Conservation (phyloP, 2,888 invertebrate genomes). For the Thymelicus lineola region DNA sequence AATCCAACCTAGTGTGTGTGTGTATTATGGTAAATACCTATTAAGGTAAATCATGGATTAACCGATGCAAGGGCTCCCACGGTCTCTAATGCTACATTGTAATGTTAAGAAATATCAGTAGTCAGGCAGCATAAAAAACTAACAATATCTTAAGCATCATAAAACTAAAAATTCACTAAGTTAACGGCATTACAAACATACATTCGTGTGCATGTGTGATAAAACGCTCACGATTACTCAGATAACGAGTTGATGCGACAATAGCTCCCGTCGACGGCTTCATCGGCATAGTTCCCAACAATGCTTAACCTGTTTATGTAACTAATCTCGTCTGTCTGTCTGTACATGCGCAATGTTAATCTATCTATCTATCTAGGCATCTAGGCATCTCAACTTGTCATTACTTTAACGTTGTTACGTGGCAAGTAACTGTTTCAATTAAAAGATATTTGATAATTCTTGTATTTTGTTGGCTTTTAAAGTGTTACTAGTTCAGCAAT, state of each 20-base stretch:
- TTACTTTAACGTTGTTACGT: conserved; percentile 4
- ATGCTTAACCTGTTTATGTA: conserved; percentile 53
- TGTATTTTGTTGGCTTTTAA: no score
- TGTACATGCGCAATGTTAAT: conserved; percentile 37
- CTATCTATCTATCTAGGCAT: conserved; percentile 41
- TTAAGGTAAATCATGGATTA: no score
- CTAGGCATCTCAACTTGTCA: conserved; percentile 38
- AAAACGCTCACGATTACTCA: conserved; percentile 45
- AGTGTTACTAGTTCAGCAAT: no score
- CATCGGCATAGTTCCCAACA: conserved; percentile 57
- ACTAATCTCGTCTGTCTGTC: conserved; percentile 40
- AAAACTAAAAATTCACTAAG: conserved; percentile 41
- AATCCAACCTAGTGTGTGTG: no score
- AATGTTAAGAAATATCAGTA: no score
- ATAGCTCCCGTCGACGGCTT: conserved; percentile 53
- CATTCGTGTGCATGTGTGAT: conserved; percentile 46
- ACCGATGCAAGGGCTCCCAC: no score
- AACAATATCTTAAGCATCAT: not conserved
- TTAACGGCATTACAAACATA: conserved; percentile 36
- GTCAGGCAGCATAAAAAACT: no score
- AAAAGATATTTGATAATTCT: not conserved
- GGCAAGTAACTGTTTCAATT: not conserved
- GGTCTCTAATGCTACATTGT: no score
- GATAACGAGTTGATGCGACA: conserved; percentile 52
- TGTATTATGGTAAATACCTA: no score